These are phyloP conservation scores for Opisthograptis luteolata DNA, from an alignment of 2,888 invertebrate genomes.

Conservation along the genomic window DNA sequence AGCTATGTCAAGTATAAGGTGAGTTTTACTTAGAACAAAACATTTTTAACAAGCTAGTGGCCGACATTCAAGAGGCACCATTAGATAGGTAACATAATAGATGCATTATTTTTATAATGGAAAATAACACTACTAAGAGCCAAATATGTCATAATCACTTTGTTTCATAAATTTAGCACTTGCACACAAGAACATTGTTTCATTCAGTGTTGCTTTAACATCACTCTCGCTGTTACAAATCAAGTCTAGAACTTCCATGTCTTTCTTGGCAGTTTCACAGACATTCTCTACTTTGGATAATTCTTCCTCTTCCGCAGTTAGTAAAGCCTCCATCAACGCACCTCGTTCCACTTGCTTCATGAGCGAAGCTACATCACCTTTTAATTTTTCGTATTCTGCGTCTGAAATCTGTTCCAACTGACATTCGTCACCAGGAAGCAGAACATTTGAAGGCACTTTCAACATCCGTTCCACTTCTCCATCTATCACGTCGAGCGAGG, in stretches of 20 bases:
- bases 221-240: constrained; percentile 53
- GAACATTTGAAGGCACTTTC: constrained; percentile 66
- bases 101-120: too few species aligned
- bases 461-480: constrained; percentile 68
- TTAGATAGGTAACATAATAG: too few species aligned
- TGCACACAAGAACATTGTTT: constrained; percentile 63
- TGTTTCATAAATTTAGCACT: constrained; percentile 59
- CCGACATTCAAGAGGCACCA: too few species aligned
- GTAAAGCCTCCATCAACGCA: constrained; percentile 69
- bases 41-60: too few species aligned
- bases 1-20: too few species aligned
- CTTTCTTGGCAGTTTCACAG: constrained; percentile 70
- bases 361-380: constrained; percentile 63
- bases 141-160: constrained; percentile 33
- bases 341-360: constrained; percentile 67
- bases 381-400: constrained; percentile 63
- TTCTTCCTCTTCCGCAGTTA: constrained; percentile 69
- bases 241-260: constrained; percentile 69
- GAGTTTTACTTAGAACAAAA: too few species aligned
- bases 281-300: constrained; percentile 63
- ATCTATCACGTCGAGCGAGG: constrained; percentile 65
- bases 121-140: not conserved
- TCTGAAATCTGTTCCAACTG: constrained; percentile 64
- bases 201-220: constrained; percentile 54
- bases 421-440: constrained; percentile 72